Base-by-base conservation (phyloP, 2,797 vertebrate genomes). In the Schizopygopsis malacanthus region DNA sequence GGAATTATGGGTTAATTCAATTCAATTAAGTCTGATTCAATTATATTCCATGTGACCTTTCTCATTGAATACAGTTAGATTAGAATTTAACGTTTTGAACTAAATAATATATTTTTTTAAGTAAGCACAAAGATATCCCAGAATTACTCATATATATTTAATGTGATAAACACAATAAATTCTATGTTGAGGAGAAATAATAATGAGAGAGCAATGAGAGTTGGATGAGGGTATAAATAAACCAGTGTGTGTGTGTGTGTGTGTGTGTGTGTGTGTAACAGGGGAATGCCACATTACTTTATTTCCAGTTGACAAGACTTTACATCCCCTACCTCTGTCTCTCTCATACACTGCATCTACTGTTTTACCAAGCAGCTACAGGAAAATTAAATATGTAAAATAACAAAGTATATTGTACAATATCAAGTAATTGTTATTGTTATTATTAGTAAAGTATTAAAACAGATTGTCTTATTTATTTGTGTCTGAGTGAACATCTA, bases 241-340 rank as follows among this genome's bases (percentile, higher is more conserved):
- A 93, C 93, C 91, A 88, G 88, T 90, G 89, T 91, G 87, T 90
- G 88, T 85, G 33, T 61, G 87, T 61, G 59, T 25, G 59, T 61
- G 56, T 61, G n/a, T 61, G 59, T 61, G 59, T 6, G 56, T 61
- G 22, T n/a, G 22, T 61, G 43, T 50, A 93, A 94, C 92, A 92
- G 91, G 93, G 92, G 93, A 92, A 93, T 94, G 94, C 93, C 95
- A 95, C 92, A 93, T 95, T 94, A 92, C 94, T 95, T 95, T 95
- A 95, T 95, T 94, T 95, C 94, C 93, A 93, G 93, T 95, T 94
- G 93, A 94, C 92, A 92, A 94, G 92, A 95, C 92, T 94, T 93
- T 93, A 92, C 91, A 67, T 81, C 52, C 89, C 78, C 73, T 84
- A 86, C 72, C 86, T 73, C 82, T 82, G 33, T 81, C 82, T 82